Base-by-base conservation (phyloP, 2,113 vertebrate genomes). In the Brevimyrus niger region DNA sequence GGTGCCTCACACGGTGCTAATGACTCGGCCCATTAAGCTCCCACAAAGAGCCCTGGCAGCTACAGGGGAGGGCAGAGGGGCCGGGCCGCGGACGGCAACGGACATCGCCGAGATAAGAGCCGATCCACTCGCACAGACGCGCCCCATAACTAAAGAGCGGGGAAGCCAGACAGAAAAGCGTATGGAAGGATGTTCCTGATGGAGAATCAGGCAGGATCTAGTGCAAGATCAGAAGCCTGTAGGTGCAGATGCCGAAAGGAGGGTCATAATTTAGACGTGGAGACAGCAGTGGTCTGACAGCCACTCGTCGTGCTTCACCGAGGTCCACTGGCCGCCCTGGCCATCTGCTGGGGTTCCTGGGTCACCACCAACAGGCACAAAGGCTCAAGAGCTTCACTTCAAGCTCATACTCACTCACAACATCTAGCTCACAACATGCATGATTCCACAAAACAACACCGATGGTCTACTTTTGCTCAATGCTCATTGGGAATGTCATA, bases 1-100 rank as follows among this genome's bases (percentile, higher is more conserved):
- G 38, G 35, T 31, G 38, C 27, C 31, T 50, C 87, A 46, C 55
- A 44, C 87, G 11, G 19, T 2, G 55, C 87, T 87, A 87, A 87
- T 38, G 87, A 87, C 55, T 87, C 87, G 61, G 47, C 87, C 55
- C 19, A 87, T 87, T 87, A 87, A 87, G 31, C 87, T 38, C 87
- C 53, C 19, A 19, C 38, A 31, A 65, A 21, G 87, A 65, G 87
- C 55, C 51, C 55, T 65, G 87, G 35, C 87, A 8, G 55, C 21
- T 27, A 2, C 17, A 35, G 53, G 48, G 17, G 55, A n/a, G 21
- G 23, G 21, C 6, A 1, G 87, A 17, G 31, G 21, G 19, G 31
- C 6, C 1, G 31, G 21, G 50, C 48, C 19, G 4, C 51, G 53
- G 86, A 58, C 7, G 86, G 50, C 35, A 9, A 87, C 17, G 47